Evolutionary conservation across 53 echinoderm and acorn worm genomes (phyloP).

Genomic region (Mesocentrotus franciscanus): DNA sequence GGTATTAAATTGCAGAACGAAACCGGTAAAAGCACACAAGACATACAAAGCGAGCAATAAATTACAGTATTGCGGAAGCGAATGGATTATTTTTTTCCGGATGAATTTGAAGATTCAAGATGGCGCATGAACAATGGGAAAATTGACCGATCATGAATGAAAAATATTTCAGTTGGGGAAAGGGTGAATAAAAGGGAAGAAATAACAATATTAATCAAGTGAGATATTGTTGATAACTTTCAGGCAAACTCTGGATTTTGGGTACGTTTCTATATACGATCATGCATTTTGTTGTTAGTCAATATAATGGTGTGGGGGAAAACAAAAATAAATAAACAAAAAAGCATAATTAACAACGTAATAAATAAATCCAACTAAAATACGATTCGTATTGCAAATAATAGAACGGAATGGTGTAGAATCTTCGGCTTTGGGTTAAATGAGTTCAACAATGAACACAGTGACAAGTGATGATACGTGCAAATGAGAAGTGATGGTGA

Average conservation of each 20-base stretch:
- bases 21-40: background rate
- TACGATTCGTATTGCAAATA: conserved; percentile 18
- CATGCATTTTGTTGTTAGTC: conserved; percentile 54
- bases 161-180: conserved; percentile 47
- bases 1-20: background rate
- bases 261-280: conserved; percentile 15
- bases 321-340: conserved; percentile 56
- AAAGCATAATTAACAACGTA: conserved; percentile 47
- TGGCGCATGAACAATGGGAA: conserved; percentile 12
- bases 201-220: conserved; percentile 62
- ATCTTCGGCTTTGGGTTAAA: conserved; percentile 9
- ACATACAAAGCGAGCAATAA: background rate
- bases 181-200: conserved; percentile 64
- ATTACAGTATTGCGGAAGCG: background rate
- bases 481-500: conserved; percentile 17
- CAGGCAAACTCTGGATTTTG: conserved; percentile 9
- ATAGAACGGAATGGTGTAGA: conserved; percentile 38
- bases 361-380: background rate
- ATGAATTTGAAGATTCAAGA: conserved; percentile 31
- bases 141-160: conserved; percentile 45
- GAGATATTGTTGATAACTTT: conserved; percentile 32
- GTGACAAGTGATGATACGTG: conserved; percentile 38
- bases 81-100: background rate
- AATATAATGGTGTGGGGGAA: conserved; percentile 36
- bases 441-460: conserved; percentile 18